These are phyloP conservation scores for Aeoliscus strigatus DNA, from an alignment of 2,797 vertebrate genomes.

Conservation along the genomic window DNA sequence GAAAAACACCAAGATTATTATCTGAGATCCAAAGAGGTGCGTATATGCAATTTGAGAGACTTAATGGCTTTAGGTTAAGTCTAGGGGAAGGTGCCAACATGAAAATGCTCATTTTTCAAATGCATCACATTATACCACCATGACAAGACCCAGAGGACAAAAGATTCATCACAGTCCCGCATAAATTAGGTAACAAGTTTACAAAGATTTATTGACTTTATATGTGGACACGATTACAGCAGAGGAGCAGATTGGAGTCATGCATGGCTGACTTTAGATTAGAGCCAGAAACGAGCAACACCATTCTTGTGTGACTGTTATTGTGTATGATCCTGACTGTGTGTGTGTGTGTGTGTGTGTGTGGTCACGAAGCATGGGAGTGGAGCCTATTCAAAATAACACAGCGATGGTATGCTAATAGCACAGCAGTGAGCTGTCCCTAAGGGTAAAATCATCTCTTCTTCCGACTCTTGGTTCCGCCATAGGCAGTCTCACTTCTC, in stretches of 20 bases:
- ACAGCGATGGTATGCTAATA: conserved; percentile 54
- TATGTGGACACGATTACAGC: conserved; percentile 68
- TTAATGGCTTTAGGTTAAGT: conserved; percentile 38
- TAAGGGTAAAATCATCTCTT: conserved; percentile 53
- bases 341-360: conserved; percentile 16
- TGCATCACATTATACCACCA: conserved; percentile 27
- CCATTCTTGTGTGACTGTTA: conserved; percentile 25
- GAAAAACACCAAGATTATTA: conserved; percentile 18
- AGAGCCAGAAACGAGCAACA: conserved; percentile 55
- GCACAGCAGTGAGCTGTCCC: conserved; percentile 46
- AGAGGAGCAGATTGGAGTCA: conserved; percentile 68
- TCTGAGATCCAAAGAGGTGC: conserved; percentile 22
- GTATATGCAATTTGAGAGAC: conserved; percentile 23
- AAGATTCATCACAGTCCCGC: conserved; percentile 61
- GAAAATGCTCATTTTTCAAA: conserved; percentile 41
- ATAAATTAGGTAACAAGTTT: conserved; percentile 69
- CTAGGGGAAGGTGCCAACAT: conserved; percentile 41
- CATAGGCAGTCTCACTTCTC: conserved; percentile 30
- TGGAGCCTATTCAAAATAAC: conserved; percentile 36
- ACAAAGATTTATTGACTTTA: conserved; percentile 74
- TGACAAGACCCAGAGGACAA: conserved; percentile 59
- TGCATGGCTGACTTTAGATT: conserved; percentile 60
- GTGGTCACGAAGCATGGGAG: conserved; percentile 20
- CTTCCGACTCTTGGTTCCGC: conserved; percentile 46
- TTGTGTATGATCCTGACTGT: conserved; percentile 11